These are phyloP conservation scores for Oncopodura yosiiana DNA, from an alignment of 1,140 invertebrate genomes.

Conservation along the genomic window DNA sequence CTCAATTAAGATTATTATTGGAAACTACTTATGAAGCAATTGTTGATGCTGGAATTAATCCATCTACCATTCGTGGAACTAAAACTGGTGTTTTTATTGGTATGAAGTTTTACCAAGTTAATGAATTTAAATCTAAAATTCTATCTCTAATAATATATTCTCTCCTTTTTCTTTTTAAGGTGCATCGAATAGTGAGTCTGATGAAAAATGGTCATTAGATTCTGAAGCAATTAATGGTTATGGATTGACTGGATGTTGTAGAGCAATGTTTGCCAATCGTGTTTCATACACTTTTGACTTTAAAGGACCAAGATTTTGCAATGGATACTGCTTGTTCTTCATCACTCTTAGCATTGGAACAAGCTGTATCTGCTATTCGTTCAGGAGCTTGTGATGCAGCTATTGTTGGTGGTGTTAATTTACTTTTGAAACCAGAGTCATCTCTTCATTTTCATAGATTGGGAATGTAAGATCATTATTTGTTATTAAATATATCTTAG, in stretches of 20 bases:
- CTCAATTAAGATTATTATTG: constrained; percentile 78
- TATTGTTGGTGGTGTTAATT: constrained; percentile 71
- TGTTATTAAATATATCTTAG: no score
- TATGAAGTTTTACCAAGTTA: neutral
- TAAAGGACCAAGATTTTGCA: constrained; percentile 77
- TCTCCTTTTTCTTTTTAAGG: constrained; percentile 52
- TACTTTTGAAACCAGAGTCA: constrained; percentile 74
- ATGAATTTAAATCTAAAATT: neutral
- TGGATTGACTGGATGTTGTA: constrained; percentile 62
- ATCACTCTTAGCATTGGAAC: constrained; percentile 74
- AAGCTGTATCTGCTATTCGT: constrained; percentile 72
- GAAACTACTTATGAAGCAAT: constrained; percentile 92
- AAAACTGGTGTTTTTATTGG: constrained; percentile 86
- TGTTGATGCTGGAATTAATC: constrained; percentile 82
- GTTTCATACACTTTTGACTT: constrained; percentile 93
- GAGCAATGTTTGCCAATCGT: constrained; percentile 57
- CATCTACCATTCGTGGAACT: constrained; percentile 62
- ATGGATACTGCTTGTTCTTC: constrained; percentile 94
- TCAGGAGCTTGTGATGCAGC: constrained; percentile 82
- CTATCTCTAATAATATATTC: neutral
- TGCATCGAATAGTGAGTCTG: constrained; percentile 72
- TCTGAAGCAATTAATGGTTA: constrained; percentile 77
- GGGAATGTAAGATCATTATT: no score
- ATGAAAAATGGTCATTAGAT: constrained; percentile 66
- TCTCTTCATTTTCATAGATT: constrained; percentile 88